Conservation (phyloP, 2,888 invertebrate species). For the Andrena flavipes region DNA sequence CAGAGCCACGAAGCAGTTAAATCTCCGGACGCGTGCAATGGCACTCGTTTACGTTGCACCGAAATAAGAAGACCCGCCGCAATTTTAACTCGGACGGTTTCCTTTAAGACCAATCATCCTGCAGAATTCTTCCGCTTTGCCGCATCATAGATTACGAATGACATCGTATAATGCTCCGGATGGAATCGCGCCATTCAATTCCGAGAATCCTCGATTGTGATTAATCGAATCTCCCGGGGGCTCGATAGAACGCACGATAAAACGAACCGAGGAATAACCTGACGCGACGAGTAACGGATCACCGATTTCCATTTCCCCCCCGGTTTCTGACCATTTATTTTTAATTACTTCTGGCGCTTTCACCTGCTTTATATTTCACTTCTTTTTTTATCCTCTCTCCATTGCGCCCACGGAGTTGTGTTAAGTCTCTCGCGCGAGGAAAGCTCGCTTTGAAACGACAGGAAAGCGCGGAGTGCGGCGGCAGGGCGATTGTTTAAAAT, state of each 20-base stretch:
- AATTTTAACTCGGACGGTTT: background rate
- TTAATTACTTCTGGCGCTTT: constrained; percentile 10
- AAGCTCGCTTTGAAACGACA: constrained; percentile 2
- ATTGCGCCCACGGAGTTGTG: background rate
- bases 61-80: background rate
- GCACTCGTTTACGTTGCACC: constrained; percentile 13
- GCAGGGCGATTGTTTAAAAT: constrained; percentile 22
- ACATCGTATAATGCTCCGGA: background rate
- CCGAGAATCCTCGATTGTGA: constrained; percentile 12
- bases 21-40: constrained; percentile 6
- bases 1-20: constrained; percentile 18
- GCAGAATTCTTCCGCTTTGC: constrained; percentile 10
- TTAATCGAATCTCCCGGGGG: constrained; percentile 20
- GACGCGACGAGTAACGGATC: background rate
- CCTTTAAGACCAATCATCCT: background rate
- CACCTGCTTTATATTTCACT: background rate
- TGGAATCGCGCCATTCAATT: constrained; percentile 8
- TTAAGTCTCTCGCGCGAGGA: background rate
- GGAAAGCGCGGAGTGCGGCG: background rate
- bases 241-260: constrained; percentile 1
- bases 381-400: background rate
- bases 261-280: constrained; percentile 12
- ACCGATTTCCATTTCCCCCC: background rate
- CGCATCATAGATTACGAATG: constrained; percentile 19
- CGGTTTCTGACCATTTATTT: constrained; percentile 7